These are phyloP conservation scores for Platichthys flesus DNA, from an alignment of 2,113 vertebrate genomes.

Conservation along the genomic window DNA sequence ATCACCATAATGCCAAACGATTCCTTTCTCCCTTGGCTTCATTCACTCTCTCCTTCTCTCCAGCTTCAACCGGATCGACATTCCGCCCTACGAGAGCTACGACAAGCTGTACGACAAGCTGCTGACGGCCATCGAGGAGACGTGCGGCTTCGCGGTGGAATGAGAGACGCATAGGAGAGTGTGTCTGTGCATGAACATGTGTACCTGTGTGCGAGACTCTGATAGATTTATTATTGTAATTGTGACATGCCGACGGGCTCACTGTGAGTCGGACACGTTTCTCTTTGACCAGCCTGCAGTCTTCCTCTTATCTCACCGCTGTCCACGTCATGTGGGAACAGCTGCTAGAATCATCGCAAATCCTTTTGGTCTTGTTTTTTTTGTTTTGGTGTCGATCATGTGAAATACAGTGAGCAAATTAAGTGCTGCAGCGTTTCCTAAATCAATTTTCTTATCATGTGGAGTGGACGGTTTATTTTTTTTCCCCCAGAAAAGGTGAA, in stretches of 20 bases:
- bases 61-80: slow-evolving; percentile 98
- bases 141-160: slow-evolving; percentile 96
- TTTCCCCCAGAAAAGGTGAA: background rate
- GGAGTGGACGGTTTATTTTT: background rate
- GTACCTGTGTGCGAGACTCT: slow-evolving; percentile 29
- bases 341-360: slow-evolving; percentile 59
- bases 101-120: slow-evolving; percentile 98
- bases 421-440: slow-evolving; percentile 13
- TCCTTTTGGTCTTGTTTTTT: background rate
- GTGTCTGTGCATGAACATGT: slow-evolving; percentile 31
- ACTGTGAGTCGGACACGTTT: background rate
- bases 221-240: slow-evolving; percentile 23
- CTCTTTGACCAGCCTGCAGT: slow-evolving; percentile 50
- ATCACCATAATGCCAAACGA: background rate
- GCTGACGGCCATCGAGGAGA: slow-evolving; percentile 97
- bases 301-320: slow-evolving; percentile 60
- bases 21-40: background rate
- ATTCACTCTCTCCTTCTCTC: slow-evolving; percentile 12
- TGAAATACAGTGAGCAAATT: slow-evolving; percentile 18
- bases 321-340: slow-evolving; percentile 54
- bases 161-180: slow-evolving; percentile 73
- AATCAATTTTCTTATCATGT: background rate
- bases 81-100: slow-evolving; percentile 95
- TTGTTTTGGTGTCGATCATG: slow-evolving; percentile 8
- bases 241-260: slow-evolving; percentile 7